Evolutionary conservation across 2,888 invertebrate genomes (phyloP).

Genomic region (Melinaea menophilus): DNA sequence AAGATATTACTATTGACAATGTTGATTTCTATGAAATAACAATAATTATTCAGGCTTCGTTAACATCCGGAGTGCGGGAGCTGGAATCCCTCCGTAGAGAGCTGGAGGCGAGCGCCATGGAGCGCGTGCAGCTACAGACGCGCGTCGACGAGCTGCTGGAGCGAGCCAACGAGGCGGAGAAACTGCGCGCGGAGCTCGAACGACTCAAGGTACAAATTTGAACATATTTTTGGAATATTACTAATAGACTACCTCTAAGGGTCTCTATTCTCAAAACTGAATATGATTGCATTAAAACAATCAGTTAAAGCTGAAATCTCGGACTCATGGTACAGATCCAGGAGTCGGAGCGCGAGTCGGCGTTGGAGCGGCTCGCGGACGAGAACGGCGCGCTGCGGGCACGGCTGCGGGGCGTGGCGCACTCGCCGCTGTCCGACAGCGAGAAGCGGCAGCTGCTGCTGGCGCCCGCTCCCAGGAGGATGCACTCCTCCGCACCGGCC

Average conservation of each 20-base stretch:
- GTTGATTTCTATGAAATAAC: not conserved
- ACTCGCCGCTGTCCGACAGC: slow-evolving; percentile 89
- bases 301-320: no score
- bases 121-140: slow-evolving; percentile 80
- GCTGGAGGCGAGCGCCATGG: slow-evolving; percentile 80
- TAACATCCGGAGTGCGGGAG: slow-evolving; percentile 76
- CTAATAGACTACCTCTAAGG: no score
- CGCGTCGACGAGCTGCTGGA: slow-evolving; percentile 80
- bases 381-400: slow-evolving; percentile 87
- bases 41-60: slow-evolving; percentile 44
- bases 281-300: no score
- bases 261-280: no score
- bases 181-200: slow-evolving; percentile 82
- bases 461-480: slow-evolving; percentile 79
- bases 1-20: slow-evolving; percentile 5
- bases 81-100: slow-evolving; percentile 81
- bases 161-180: slow-evolving; percentile 82
- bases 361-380: slow-evolving; percentile 83
- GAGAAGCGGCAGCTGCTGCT: slow-evolving; percentile 89
- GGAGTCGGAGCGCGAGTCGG: slow-evolving; percentile 79
- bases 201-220: slow-evolving; percentile 79
- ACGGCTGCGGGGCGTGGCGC: slow-evolving; percentile 86
- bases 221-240: no score
- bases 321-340: slow-evolving; percentile 28
- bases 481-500: slow-evolving; percentile 89